Base-by-base conservation (phyloP, 2,888 invertebrate genomes). In the Thysanoteuthis rhombus region DNA sequence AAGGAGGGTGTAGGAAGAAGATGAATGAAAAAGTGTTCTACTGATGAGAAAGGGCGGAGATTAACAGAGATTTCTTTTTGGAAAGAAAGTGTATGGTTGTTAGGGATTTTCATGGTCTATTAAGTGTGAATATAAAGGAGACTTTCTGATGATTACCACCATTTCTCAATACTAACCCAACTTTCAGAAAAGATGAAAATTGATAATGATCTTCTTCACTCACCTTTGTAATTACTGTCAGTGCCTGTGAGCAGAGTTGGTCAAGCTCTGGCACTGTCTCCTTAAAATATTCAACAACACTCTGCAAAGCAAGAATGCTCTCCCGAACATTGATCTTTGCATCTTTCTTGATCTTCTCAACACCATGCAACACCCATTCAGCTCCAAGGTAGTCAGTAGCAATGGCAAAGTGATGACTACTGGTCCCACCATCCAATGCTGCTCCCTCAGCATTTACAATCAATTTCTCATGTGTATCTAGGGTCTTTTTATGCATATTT, bases 191-290 rank as follows among this genome's bases (percentile, higher is more conserved):
- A 52, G 52, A 4, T 52, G 22, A 52, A 52, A 52, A 52, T 52
- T 25, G 25, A 52, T 52, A 6, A 22, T 52, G 5, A 52, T 25
- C 52, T 36, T 58, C 28, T 90, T 22, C 1, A 42, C 92, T 92
- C n/a, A 92, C 92, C 92, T 92, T 92, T 92, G 92, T 92, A 92
- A 92, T 92, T 40, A 92, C 92, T 92, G 92, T 45, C 92, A 92
- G 45, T 45, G 92, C 92, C 92, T 92, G 92, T 19, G 92, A 92
- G 92, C 92, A 92, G 92, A 92, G 92, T 40, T 92, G 42, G 42
- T 92, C 92, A 92, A 92, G 40, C 32, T 92, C 92, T 19, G 92
- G 92, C 92, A 92, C 92, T 22, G 92, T 92, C 92, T 92, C 92
- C 92, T 92, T 40, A 45, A 92, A 92, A 92, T 92, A 92, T 40